A percentile compares a stretch with the other conserved stretches of the same genome.
Conservation (phyloP, 2,797 vertebrate species). For the Epinephelus awoara region DNA sequence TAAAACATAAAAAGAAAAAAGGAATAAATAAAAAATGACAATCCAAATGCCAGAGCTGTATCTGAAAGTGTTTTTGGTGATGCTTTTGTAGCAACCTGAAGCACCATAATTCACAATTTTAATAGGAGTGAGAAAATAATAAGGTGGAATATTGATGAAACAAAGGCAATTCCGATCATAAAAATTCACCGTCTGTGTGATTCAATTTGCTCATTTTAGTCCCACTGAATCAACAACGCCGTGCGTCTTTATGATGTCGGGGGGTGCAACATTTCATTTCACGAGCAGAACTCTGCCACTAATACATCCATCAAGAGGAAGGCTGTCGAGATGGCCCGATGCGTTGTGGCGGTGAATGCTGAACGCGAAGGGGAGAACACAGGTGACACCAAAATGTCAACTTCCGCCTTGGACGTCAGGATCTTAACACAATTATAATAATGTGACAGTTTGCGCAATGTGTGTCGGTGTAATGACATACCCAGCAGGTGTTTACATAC, state of each 20-base stretch:
- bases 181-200: conserved; percentile 1
- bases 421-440: conserved; percentile 1
- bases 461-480: not conserved
- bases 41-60: not conserved
- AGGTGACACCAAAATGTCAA: conserved; percentile 24
- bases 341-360: not conserved
- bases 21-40: conserved; percentile 6
- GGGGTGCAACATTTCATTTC: conserved; percentile 15
- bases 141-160: conserved; percentile 15
- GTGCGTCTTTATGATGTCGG: conserved; percentile 1
- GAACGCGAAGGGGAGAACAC: conserved; percentile 4
- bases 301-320: conserved; percentile 28
- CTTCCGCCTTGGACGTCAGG: not conserved
- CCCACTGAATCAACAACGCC: conserved; percentile 14
- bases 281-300: conserved; percentile 20
- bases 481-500: not conserved
- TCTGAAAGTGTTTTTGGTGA: not conserved
- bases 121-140: conserved; percentile 28
- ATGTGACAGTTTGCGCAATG: not conserved
- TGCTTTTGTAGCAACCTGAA: conserved; percentile 14
- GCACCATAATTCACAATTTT: conserved; percentile 25
- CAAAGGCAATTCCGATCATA: conserved; percentile 14
- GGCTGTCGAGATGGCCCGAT: conserved; percentile 26
- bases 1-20: conserved; percentile 16
- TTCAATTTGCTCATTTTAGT: conserved; percentile 22